Conservation (phyloP, 2,113 vertebrate genomes). For the Oenanthe melanoleuca region DNA sequence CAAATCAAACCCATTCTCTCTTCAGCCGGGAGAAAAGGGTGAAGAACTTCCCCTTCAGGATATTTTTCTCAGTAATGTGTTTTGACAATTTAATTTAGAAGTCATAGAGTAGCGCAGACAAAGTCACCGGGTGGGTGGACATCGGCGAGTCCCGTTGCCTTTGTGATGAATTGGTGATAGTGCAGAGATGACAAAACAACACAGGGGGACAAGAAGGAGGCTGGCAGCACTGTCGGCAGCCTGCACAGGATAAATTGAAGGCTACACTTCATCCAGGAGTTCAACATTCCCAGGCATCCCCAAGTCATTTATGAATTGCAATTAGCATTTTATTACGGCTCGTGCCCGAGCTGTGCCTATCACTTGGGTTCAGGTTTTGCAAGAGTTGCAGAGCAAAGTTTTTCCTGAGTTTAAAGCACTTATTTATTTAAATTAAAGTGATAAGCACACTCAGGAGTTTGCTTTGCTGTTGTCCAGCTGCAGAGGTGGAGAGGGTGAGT, state of each 20-base stretch:
- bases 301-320: constrained; percentile 43
- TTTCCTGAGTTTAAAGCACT: background rate
- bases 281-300: background rate
- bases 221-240: constrained; percentile 47
- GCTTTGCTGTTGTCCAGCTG: background rate
- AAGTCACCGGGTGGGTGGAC: constrained; percentile 67
- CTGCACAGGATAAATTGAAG: constrained; percentile 27
- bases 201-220: constrained; percentile 48
- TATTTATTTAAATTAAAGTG: background rate
- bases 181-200: constrained; percentile 69
- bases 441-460: background rate
- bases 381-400: background rate
- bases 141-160: constrained; percentile 42
- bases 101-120: constrained; percentile 62
- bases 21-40: constrained; percentile 38
- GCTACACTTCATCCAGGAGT: constrained; percentile 52
- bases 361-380: background rate
- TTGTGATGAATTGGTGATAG: constrained; percentile 70
- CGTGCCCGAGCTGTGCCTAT: background rate
- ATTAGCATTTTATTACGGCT: constrained; percentile 50
- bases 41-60: background rate
- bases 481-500: background rate
- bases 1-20: background rate
- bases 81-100: constrained; percentile 74
- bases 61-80: constrained; percentile 60